Conservation (phyloP, 2,888 invertebrate species). For the Netelia melanura region DNA sequence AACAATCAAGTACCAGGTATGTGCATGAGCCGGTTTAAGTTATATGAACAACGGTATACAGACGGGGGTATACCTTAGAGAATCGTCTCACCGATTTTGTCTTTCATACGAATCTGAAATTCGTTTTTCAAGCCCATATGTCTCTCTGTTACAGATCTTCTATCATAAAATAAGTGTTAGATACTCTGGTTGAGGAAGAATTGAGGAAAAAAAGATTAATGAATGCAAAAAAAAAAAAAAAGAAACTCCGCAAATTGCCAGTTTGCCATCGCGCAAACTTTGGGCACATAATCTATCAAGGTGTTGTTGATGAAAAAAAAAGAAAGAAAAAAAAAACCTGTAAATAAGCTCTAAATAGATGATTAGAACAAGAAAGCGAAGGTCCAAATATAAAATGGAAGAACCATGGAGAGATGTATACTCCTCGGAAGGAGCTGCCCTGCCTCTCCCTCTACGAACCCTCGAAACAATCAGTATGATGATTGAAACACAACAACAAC, state of each 20-base stretch:
- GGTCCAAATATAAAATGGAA: constrained; percentile 74
- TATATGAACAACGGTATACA: constrained; percentile 18
- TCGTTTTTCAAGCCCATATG: constrained; percentile 54
- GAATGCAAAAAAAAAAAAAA: constrained; percentile 63
- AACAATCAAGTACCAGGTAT: constrained; percentile 83
- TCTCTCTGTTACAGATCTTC: constrained; percentile 81
- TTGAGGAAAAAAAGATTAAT: constrained; percentile 67
- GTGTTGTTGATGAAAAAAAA: constrained; percentile 76
- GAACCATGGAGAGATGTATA: constrained; percentile 48
- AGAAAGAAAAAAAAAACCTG: constrained; percentile 66
- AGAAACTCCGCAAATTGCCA: constrained; percentile 72
- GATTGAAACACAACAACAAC: constrained; percentile 33
- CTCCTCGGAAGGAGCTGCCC: constrained; percentile 62
- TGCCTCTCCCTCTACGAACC: constrained; percentile 46
- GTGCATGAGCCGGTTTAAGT: constrained; percentile 48
- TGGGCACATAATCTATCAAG: constrained; percentile 72
- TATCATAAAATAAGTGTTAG: constrained; percentile 81
- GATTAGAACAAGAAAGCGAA: constrained; percentile 76
- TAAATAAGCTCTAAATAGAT: constrained; percentile 81
- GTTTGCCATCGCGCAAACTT: constrained; percentile 75
- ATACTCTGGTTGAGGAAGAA: constrained; percentile 74
- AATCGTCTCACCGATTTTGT: constrained; percentile 10
- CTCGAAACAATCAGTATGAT: constrained; percentile 61
- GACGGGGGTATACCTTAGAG: neutral
- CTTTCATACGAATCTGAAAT: constrained; percentile 17